Percentiles rank a stretch among this genome's conserved stretches.
These are phyloP conservation scores for Tridacna gigas DNA, from an alignment of 2,888 invertebrate genomes.

Conservation along the genomic window DNA sequence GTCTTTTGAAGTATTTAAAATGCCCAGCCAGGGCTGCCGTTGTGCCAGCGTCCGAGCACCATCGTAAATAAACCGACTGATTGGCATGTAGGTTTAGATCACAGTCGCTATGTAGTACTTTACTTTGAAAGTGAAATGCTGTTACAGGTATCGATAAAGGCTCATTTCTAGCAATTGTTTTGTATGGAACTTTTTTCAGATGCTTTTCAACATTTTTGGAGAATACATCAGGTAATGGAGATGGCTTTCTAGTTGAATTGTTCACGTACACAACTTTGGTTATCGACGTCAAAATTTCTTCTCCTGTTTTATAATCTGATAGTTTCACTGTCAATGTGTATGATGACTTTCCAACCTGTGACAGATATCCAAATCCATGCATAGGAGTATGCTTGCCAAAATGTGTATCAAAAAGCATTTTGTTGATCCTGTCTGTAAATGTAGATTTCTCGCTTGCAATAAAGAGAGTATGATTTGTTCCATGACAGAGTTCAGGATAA, in stretches of 20 bases:
- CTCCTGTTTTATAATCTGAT: constrained; percentile 18
- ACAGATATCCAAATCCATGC: constrained; percentile 21
- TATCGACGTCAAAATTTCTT: constrained; percentile 2
- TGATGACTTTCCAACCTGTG: constrained; percentile 35
- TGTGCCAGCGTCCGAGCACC: constrained; percentile 43
- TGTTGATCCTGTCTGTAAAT: constrained; percentile 16
- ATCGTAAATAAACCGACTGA: constrained; percentile 34
- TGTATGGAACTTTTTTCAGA: neutral
- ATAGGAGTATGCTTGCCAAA: constrained; percentile 36
- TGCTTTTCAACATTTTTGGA: neutral
- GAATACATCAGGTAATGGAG: constrained; percentile 13
- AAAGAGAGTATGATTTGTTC: constrained; percentile 39
- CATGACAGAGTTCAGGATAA: constrained; percentile 33
- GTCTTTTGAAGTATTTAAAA: constrained; percentile 21
- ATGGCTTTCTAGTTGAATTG: constrained; percentile 31
- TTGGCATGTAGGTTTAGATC: constrained; percentile 44
- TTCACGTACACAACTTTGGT: constrained; percentile 34
- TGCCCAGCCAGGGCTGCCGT: constrained; percentile 23
- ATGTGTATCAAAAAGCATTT: constrained; percentile 28
- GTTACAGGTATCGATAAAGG: neutral
- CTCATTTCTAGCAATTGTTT: constrained; percentile 1
- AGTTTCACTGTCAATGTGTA: constrained; percentile 7
- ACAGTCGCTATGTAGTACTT: constrained; percentile 48
- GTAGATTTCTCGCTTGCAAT: constrained; percentile 32
- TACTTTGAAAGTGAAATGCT: constrained; percentile 19